Conservation (phyloP, 2,113 vertebrate species). For the Cricetomys ansorgei region DNA sequence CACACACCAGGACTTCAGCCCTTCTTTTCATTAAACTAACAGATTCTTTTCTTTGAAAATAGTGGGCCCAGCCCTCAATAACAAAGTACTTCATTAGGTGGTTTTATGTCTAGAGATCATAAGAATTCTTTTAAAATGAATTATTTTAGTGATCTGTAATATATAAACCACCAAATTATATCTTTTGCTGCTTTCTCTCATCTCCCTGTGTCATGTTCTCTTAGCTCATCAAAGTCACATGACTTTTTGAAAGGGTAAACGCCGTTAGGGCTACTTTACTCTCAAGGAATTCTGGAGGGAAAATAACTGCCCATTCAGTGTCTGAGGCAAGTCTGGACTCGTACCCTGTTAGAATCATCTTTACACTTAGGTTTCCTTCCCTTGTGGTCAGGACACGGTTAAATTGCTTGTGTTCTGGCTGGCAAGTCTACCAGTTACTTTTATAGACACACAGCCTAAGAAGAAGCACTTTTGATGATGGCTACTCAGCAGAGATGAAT, state of each 20-base stretch:
- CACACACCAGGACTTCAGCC: not conserved
- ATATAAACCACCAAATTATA: not conserved
- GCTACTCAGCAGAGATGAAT: not conserved
- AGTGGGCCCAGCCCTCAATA: not conserved
- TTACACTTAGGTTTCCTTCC: not conserved
- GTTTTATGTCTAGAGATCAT: conserved; percentile 16
- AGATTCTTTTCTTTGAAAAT: not conserved
- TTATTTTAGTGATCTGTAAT: not conserved
- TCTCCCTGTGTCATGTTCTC: not conserved
- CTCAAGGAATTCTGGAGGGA: not conserved
- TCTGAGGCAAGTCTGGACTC: not conserved
- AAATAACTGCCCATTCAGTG: not conserved
- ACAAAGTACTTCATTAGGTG: not conserved
- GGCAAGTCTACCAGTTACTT: not conserved
- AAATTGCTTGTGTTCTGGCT: not conserved
- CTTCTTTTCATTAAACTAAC: not conserved
- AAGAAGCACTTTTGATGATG: not conserved
- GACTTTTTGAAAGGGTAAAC: not conserved
- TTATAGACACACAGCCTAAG: not conserved
- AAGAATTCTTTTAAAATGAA: not conserved
- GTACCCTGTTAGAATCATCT: not conserved
- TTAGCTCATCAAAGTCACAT: not conserved
- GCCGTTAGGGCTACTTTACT: not conserved
- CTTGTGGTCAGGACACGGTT: not conserved
- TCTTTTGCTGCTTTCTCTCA: not conserved